A percentile compares a stretch with the other conserved stretches of the same genome.
Conservation (phyloP, 2,113 vertebrate genomes). For the Barnardius zonarius region DNA sequence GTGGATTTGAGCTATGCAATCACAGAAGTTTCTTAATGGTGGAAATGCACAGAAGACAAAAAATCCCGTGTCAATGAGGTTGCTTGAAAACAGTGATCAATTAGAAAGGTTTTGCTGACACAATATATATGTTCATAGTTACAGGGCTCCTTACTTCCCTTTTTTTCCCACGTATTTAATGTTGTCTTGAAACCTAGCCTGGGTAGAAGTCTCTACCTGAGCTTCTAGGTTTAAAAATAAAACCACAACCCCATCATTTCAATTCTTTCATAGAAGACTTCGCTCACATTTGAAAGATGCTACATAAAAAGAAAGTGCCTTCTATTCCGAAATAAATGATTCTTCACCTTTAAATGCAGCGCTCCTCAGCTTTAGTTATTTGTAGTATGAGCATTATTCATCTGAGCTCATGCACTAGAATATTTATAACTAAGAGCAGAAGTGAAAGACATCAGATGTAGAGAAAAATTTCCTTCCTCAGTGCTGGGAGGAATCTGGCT, state of each 20-base stretch:
- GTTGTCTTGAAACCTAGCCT: background rate
- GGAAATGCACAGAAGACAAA: background rate
- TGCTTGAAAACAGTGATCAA: background rate
- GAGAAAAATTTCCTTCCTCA: background rate
- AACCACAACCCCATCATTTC: background rate
- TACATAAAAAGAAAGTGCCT: background rate
- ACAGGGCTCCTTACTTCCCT: rapidly evolving
- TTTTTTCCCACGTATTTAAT: background rate
- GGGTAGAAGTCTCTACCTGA: background rate
- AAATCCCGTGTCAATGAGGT: background rate
- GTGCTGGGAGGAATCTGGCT: background rate
- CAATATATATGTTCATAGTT: background rate
- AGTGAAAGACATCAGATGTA: background rate
- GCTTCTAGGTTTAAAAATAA: background rate
- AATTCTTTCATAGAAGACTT: background rate
- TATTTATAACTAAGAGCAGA: slow-evolving; percentile 38
- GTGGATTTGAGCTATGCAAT: background rate
- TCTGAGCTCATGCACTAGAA: slow-evolving; percentile 6
- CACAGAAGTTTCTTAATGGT: background rate
- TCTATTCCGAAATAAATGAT: background rate
- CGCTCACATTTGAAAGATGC: background rate
- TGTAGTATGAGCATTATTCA: slow-evolving; percentile 6
- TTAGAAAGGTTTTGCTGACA: background rate
- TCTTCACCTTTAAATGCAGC: slow-evolving; percentile 17
- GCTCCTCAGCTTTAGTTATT: slow-evolving; percentile 12